phyloP scores from a whole-genome alignment of 2,113 vertebrate species.

The Platysternon megacephalum region DNA sequence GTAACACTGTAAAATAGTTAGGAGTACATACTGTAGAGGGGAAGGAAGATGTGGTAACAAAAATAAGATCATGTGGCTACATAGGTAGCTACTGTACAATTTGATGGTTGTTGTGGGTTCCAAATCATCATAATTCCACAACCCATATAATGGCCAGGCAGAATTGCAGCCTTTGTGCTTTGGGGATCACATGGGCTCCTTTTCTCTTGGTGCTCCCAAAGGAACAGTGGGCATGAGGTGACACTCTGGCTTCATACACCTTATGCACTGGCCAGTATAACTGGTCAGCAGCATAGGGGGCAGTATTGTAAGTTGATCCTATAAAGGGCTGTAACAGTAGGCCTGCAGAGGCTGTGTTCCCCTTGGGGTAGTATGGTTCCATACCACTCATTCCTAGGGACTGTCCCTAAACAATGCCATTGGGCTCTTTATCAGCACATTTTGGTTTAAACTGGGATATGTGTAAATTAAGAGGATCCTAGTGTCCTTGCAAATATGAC shows the following conservation, averaged over 20 bases:
- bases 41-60: not conserved
- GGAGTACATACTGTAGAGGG: not conserved
- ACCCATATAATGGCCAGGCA: not conserved
- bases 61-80: rapidly evolving
- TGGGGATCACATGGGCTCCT: not conserved
- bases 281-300: not conserved
- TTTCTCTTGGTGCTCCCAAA: not conserved
- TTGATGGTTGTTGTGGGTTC: not conserved
- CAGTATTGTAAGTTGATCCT: not conserved
- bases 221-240: not conserved
- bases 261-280: not conserved
- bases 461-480: not conserved
- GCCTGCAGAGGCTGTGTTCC: not conserved
- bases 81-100: not conserved
- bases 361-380: not conserved
- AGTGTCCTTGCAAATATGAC: not conserved
- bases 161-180: rapidly evolving
- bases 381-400: not conserved
- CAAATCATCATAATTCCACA: not conserved
- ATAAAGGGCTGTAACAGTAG: not conserved
- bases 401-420: not conserved
- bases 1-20: not conserved
- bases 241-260: not conserved
- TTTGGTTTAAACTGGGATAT: not conserved
- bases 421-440: not conserved